Base-by-base conservation (phyloP, 2,888 invertebrate genomes). In the Linhomoeus sp. region DNA sequence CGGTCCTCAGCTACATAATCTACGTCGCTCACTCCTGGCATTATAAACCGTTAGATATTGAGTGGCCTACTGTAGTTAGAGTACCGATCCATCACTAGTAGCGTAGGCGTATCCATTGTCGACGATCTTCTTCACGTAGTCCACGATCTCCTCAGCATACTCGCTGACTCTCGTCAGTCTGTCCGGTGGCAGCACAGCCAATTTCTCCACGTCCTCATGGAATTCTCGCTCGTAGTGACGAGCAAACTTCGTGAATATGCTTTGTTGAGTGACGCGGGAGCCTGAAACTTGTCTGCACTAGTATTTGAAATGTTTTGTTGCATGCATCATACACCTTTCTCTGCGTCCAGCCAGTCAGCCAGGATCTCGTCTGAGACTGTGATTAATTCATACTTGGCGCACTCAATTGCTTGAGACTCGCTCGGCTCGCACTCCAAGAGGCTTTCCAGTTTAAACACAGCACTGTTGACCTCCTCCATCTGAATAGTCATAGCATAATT, bases 111-210 rank as follows among this genome's bases (percentile, higher is more conserved):
- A 72, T 29, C 70, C 71, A 71, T 92, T 92, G 3, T 73, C 71
- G 54, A 97, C 82, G 51, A 99, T 92, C 65, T 79, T 80, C 66
- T 87, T 71, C 51, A 92, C 84, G 66, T 79, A 99, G 22, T 71
- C 71, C 26, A 94, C 73, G 55, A 94, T 92, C 72, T 97, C 87
- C 14, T 92, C 90, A 49, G 97, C 78, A 68, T 92, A 97, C 74
- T 99, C 97, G 65, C 90, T 92, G 29, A 29, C 29, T 63, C 97
- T 75, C 1, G 94, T 94, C 50, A 97, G 71, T n/a, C 85, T 81
- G 73, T 88, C 81, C 17, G 97, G 85, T 45, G 81, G 80, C 48
- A 86, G 70, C 41, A 97, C 80, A 85, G 88, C 53, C 20, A 63
- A 47, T n/a, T 54, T 50, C 25, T 48, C 49, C 62, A 62, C 62